Evolutionary conservation across 1,140 invertebrate genomes (phyloP).

Genomic region (Megalopta genalis): DNA sequence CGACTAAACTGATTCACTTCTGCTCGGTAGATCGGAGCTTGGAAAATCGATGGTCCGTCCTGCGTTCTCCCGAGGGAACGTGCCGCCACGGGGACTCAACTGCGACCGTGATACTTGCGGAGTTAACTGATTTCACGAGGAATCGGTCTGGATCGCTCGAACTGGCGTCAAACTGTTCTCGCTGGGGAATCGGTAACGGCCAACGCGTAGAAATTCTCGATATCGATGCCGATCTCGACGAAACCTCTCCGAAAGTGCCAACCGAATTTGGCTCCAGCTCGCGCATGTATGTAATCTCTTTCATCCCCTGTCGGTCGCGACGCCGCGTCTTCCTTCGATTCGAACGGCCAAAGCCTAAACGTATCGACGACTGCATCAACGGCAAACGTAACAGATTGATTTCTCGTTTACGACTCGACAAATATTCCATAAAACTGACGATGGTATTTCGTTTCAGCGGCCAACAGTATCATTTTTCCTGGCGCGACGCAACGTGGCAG

Average conservation of each 20-base stretch:
- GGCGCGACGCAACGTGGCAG: background rate
- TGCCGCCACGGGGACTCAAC: background rate
- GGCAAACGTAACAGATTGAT: slow-evolving; percentile 20
- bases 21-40: background rate
- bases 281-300: too few relatives aligned
- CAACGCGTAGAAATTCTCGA: background rate
- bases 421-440: slow-evolving; percentile 37
- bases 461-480: slow-evolving; percentile 8
- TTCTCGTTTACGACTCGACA: slow-evolving; percentile 42
- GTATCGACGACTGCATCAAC: background rate
- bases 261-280: too few relatives aligned
- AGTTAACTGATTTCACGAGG: slow-evolving; percentile 17
- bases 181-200: background rate
- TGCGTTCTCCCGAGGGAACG: background rate
- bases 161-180: background rate
- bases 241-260: too few relatives aligned
- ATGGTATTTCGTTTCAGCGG: slow-evolving; percentile 32
- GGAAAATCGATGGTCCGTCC: slow-evolving; percentile 17
- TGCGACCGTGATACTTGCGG: background rate
- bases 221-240: too few relatives aligned
- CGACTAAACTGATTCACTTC: background rate
- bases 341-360: background rate
- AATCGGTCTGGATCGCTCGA: background rate
- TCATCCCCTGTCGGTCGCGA: too few relatives aligned
- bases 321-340: too few relatives aligned